Percentiles rank a stretch among this genome's conserved stretches.
phyloP scores from a whole-genome alignment of 2,113 vertebrate species.

The Tichodroma muraria region DNA sequence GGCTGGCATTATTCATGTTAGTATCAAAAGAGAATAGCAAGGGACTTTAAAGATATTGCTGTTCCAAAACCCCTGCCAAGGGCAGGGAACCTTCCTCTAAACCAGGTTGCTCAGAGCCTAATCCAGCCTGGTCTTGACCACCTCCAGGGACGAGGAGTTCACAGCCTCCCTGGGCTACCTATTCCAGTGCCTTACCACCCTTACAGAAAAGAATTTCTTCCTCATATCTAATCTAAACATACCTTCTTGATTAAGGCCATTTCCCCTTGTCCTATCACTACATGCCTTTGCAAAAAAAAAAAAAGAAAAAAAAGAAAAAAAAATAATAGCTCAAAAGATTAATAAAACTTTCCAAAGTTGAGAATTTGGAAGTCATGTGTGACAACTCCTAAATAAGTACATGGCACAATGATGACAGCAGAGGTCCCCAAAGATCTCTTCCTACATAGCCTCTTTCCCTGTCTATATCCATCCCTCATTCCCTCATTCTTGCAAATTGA shows the following conservation, averaged over 20 bases:
- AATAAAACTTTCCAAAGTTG: neutral
- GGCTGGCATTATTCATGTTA: neutral
- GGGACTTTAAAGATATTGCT: neutral
- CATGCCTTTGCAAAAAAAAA: neutral
- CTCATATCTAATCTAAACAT: neutral
- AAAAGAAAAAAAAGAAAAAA: neutral
- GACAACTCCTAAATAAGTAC: neutral
- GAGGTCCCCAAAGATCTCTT: neutral
- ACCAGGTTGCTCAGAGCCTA: neutral
- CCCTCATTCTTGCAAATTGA: neutral
- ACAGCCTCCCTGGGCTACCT: neutral
- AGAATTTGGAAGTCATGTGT: neutral
- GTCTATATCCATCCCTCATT: neutral
- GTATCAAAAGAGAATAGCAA: neutral
- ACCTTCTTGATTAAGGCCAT: neutral
- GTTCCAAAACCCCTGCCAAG: neutral
- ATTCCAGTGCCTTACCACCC: neutral
- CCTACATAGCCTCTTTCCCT: neutral
- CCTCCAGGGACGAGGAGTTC: neutral
- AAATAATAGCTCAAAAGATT: too few relatives aligned
- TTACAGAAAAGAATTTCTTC: neutral
- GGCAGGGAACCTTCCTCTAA: neutral
- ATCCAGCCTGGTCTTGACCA: neutral
- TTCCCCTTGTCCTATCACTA: neutral
- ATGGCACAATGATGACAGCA: neutral